These are phyloP conservation scores for Patella depressa DNA, from an alignment of 2,888 invertebrate species.

Conservation along the genomic window DNA sequence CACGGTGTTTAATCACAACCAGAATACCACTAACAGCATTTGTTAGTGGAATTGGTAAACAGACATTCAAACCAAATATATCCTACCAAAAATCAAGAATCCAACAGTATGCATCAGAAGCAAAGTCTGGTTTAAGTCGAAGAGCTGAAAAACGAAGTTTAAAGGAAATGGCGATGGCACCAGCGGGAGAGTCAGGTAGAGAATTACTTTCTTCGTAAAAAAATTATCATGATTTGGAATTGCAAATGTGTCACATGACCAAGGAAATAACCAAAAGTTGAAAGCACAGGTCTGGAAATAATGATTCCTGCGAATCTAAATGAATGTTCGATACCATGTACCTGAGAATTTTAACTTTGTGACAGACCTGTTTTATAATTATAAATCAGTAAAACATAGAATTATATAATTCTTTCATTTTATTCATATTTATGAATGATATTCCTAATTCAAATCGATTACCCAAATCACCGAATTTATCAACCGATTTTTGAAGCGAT, in stretches of 20 bases:
- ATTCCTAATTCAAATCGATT: too few relatives aligned
- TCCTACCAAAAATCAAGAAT: conserved; percentile 35
- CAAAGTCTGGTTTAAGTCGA: conserved; percentile 37
- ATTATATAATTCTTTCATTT: too few relatives aligned
- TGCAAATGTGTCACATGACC: too few relatives aligned
- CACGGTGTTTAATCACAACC: conserved; percentile 24
- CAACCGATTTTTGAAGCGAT: too few relatives aligned
- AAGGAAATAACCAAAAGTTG: not conserved
- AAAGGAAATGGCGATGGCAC: conserved; percentile 82
- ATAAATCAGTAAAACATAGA: too few relatives aligned
- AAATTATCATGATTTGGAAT: not conserved
- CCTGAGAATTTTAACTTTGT: too few relatives aligned
- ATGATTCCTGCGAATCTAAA: not conserved
- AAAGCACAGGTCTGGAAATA: not conserved
- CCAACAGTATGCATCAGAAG: conserved; percentile 46
- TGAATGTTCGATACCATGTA: not conserved
- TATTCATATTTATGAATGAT: too few relatives aligned
- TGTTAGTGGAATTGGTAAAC: conserved; percentile 40
- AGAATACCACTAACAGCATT: conserved; percentile 47
- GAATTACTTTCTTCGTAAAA: not conserved
- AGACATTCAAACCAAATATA: conserved; percentile 18
- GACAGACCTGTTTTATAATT: too few relatives aligned
- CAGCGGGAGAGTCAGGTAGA: conserved; percentile 75
- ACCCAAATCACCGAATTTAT: too few relatives aligned
- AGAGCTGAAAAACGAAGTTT: conserved; percentile 74